Percentiles rank a stretch among this genome's conserved stretches.
Evolutionary conservation across 2,113 vertebrate species (phyloP).

Genomic region (Elgaria multicarinata): DNA sequence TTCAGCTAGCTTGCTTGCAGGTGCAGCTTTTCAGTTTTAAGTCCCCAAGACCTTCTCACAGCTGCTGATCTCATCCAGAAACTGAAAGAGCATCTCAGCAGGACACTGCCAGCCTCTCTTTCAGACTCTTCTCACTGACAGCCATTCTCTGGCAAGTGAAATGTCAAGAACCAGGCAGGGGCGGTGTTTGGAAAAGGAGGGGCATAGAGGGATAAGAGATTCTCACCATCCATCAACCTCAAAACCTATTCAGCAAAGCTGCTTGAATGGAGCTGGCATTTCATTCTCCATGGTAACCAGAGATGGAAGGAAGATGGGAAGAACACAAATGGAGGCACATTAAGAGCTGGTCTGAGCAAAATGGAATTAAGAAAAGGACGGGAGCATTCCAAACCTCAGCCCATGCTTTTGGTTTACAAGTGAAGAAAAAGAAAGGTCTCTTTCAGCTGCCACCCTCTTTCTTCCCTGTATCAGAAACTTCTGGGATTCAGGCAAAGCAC

Average conservation of each 20-base stretch:
- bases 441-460: slow-evolving; percentile 3
- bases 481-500: rapidly evolving
- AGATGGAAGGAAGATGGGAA: slow-evolving; percentile 62
- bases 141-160: slow-evolving; percentile 73
- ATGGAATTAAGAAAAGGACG: slow-evolving; percentile 35
- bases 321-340: slow-evolving; percentile 6
- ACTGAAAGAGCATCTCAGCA: slow-evolving; percentile 73
- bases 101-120: slow-evolving; percentile 72
- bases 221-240: slow-evolving; percentile 80
- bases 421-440: slow-evolving; percentile 22
- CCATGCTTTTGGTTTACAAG: slow-evolving; percentile 8
- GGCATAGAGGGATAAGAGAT: slow-evolving; percentile 66
- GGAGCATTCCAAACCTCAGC: slow-evolving; percentile 51
- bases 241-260: slow-evolving; percentile 75
- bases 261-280: slow-evolving; percentile 72
- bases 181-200: slow-evolving; percentile 71
- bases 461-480: background rate
- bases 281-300: slow-evolving; percentile 77
- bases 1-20: slow-evolving; percentile 42
- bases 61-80: slow-evolving; percentile 68
- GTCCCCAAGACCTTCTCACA: slow-evolving; percentile 66
- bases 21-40: slow-evolving; percentile 51
- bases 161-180: slow-evolving; percentile 74
- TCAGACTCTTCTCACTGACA: slow-evolving; percentile 63
- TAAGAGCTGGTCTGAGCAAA: slow-evolving; percentile 40